Conservation (phyloP, 2,113 vertebrate species). For the Melanotaenia duboulayi region DNA sequence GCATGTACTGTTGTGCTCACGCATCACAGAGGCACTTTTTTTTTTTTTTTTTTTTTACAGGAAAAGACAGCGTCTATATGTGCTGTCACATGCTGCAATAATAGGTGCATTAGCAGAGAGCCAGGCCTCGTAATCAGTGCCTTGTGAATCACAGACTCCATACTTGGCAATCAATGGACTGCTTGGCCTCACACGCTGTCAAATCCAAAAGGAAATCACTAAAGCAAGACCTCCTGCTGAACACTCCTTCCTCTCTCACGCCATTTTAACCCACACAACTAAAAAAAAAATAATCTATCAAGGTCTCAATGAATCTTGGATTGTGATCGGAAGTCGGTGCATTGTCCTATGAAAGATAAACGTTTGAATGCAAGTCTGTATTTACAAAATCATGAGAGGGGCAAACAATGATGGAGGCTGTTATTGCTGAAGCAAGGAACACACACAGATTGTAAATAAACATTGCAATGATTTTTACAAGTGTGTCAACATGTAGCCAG, state of each 20-base stretch:
- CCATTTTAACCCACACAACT: not conserved
- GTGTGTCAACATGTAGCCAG: no score
- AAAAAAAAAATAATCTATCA: not conserved
- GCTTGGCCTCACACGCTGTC: constrained; percentile 38
- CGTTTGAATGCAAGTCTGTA: not conserved
- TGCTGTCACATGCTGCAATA: constrained; percentile 38
- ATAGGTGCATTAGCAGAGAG: constrained; percentile 58
- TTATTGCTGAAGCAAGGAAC: not conserved
- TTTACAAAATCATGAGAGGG: not conserved
- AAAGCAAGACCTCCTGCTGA: not conserved
- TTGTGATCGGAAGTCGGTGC: not conserved
- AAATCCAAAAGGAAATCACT: constrained; percentile 24
- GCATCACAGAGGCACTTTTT: not conserved
- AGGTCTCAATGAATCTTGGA: not conserved
- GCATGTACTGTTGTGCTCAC: not conserved
- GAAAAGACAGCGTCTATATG: not conserved
- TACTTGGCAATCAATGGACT: constrained; percentile 51
- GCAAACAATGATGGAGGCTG: not conserved
- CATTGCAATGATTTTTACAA: not conserved
- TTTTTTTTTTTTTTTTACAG: no score
- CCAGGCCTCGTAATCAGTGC: constrained; percentile 44
- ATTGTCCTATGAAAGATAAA: not conserved
- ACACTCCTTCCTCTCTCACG: not conserved
- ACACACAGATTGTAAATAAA: not conserved
- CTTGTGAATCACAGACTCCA: constrained; percentile 64